Percentiles rank a stretch among this genome's conserved stretches.
These are phyloP conservation scores for Holocentrus rufus DNA, from an alignment of 2,797 vertebrate species.

Conservation along the genomic window DNA sequence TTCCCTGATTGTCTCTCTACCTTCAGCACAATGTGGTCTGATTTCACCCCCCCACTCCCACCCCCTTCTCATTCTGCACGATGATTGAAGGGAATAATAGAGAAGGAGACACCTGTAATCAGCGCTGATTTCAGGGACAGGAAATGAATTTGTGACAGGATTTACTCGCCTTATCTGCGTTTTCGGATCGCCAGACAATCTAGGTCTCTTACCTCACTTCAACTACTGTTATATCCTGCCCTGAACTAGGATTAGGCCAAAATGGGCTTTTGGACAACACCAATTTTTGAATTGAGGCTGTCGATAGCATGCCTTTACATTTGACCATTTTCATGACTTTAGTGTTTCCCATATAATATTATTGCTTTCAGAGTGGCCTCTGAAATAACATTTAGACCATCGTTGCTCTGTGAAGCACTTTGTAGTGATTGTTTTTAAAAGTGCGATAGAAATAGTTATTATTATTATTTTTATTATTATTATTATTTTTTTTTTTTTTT, in stretches of 20 bases:
- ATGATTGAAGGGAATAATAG: conserved; percentile 53
- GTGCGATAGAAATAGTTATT: too few relatives aligned
- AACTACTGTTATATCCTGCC: not conserved
- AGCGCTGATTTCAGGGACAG: conserved; percentile 36
- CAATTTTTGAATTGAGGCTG: not conserved
- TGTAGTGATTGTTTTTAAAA: too few relatives aligned
- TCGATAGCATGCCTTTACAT: not conserved
- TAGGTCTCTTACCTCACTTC: conserved; percentile 8
- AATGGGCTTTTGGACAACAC: too few relatives aligned
- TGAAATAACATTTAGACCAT: not conserved
- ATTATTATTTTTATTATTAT: too few relatives aligned
- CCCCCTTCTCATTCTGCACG: conserved; percentile 15
- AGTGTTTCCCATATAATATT: not conserved
- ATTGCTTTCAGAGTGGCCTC: not conserved
- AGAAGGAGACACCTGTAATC: conserved; percentile 53
- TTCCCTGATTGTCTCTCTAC: conserved; percentile 37
- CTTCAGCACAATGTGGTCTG: conserved; percentile 55
- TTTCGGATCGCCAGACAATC: conserved; percentile 9
- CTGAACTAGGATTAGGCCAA: too few relatives aligned
- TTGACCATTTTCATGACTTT: not conserved
- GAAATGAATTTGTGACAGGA: conserved; percentile 64
- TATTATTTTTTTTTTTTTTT: too few relatives aligned
- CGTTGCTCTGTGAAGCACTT: too few relatives aligned
- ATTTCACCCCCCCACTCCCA: conserved; percentile 37
- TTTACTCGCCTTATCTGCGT: conserved; percentile 49